These are phyloP conservation scores for Poecilia gillii DNA, from an alignment of 2,797 vertebrate species.

Conservation along the genomic window DNA sequence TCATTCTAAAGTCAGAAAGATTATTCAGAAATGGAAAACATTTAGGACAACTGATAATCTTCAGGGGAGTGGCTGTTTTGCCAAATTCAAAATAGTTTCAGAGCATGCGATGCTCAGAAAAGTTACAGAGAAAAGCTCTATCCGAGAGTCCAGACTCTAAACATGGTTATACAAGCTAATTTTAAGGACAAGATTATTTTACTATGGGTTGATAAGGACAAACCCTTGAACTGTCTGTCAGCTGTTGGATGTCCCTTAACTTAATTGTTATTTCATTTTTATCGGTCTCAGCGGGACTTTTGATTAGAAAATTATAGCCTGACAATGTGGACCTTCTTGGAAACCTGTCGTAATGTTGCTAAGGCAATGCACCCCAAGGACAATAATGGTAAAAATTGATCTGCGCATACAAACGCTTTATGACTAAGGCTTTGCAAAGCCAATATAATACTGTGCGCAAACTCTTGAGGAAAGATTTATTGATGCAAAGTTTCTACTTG, in stretches of 20 bases:
- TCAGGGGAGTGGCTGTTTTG: neutral
- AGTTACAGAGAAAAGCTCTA: neutral
- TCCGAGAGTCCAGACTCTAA: neutral
- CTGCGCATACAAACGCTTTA: neutral
- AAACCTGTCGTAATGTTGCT: neutral
- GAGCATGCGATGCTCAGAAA: neutral
- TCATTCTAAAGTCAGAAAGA: neutral
- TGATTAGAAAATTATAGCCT: neutral
- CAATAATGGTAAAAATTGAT: conserved; percentile 1
- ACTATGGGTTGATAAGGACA: neutral
- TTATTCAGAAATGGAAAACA: neutral
- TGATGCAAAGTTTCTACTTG: neutral
- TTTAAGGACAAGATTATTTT: neutral
- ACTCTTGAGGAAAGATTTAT: neutral
- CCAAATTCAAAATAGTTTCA: neutral
- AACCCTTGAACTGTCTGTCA: neutral
- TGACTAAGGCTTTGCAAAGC: neutral
- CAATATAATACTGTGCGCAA: neutral
- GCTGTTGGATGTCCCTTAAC: neutral
- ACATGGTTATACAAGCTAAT: neutral
- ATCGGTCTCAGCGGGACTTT: neutral
- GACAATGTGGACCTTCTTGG: neutral
- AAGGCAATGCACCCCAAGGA: neutral
- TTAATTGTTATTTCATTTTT: neutral
- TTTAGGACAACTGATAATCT: neutral